A percentile compares a stretch with the other conserved stretches of the same genome.
These are phyloP conservation scores for Ornithorhynchus anatinus DNA, from an alignment of 2,113 vertebrate genomes.

Conservation along the genomic window DNA sequence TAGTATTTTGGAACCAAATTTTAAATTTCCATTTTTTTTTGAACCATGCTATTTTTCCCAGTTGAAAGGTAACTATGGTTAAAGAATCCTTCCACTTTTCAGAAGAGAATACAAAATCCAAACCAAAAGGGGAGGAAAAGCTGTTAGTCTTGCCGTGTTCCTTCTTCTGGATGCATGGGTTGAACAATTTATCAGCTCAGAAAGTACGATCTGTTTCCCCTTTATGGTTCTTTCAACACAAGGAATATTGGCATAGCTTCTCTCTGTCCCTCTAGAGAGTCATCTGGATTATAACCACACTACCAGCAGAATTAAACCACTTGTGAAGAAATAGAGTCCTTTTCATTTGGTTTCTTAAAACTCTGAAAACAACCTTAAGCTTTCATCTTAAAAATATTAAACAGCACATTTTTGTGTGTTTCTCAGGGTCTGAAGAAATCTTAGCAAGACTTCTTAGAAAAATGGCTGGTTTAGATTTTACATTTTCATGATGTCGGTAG, in stretches of 20 bases:
- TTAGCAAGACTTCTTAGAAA: conserved; percentile 38
- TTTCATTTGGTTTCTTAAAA: conserved; percentile 37
- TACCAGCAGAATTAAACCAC: conserved; percentile 57
- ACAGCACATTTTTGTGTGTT: conserved; percentile 30
- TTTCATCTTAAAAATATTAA: conserved; percentile 26
- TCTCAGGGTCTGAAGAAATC: conserved; percentile 54
- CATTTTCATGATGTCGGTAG: conserved; percentile 37
- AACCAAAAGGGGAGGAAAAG: background rate
- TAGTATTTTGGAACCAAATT: background rate
- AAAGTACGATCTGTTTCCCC: conserved; percentile 53
- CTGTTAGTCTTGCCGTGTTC: background rate
- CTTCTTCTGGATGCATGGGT: conserved; percentile 31
- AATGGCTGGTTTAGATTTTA: conserved; percentile 41
- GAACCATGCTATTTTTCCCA: too few relatives aligned
- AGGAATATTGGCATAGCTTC: conserved; percentile 42
- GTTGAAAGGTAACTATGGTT: background rate
- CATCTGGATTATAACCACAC: conserved; percentile 59
- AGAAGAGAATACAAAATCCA: background rate
- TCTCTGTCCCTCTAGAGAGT: conserved; percentile 33
- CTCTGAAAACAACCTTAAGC: conserved; percentile 52
- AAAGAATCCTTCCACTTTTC: background rate
- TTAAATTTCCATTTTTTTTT: too few relatives aligned
- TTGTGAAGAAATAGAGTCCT: conserved; percentile 56
- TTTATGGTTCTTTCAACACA: conserved; percentile 61
- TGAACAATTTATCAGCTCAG: conserved; percentile 52